phyloP scores from a whole-genome alignment of 2,888 invertebrate species.

The Heteropelma amictum region DNA sequence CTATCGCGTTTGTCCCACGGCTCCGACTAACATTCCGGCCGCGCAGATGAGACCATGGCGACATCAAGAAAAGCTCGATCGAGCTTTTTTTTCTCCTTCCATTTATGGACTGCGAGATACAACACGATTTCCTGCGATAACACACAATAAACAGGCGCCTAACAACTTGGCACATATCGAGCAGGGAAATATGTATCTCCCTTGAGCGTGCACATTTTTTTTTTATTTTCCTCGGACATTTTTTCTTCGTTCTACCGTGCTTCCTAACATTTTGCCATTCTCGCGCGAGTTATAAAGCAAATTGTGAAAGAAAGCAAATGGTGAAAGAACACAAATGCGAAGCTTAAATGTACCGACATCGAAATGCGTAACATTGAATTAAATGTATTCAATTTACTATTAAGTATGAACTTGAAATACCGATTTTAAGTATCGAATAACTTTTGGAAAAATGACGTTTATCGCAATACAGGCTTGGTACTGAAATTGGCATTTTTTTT shows the following conservation, averaged over 20 bases:
- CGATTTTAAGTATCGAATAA: too few species aligned
- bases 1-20: slow-evolving; percentile 14
- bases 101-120: slow-evolving; percentile 39
- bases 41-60: slow-evolving; percentile 34
- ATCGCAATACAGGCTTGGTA: too few species aligned
- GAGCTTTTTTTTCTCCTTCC: slow-evolving; percentile 19
- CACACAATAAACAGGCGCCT: slow-evolving; percentile 5
- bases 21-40: slow-evolving; percentile 26
- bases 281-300: not conserved
- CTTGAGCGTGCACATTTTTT: slow-evolving; percentile 5
- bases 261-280: not conserved
- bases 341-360: too few species aligned
- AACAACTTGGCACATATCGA: slow-evolving; percentile 43
- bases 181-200: slow-evolving; percentile 40
- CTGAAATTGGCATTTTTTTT: too few species aligned
- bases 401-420: too few species aligned
- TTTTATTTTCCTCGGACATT: not conserved
- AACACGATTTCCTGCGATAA: slow-evolving; percentile 37
- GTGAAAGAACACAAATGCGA: too few species aligned
- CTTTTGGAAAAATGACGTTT: too few species aligned
- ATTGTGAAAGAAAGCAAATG: too few species aligned
- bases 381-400: too few species aligned
- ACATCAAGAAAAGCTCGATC: slow-evolving; percentile 9
- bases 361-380: too few species aligned
- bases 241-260: not conserved